phyloP scores from a whole-genome alignment of 2,888 invertebrate genomes.

The Blera fallax region DNA sequence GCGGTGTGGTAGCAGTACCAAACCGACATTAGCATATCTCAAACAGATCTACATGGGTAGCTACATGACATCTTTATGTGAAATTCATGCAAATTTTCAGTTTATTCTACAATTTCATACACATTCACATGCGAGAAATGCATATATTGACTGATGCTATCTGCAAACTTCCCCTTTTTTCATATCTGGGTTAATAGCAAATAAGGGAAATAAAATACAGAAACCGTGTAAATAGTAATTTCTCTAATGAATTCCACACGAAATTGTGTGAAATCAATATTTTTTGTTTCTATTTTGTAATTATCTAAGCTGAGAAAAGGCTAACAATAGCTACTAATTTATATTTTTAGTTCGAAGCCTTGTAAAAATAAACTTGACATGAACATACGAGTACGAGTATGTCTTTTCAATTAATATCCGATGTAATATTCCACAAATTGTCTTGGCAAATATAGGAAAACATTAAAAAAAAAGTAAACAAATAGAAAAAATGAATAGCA shows the following conservation, averaged over 20 bases:
- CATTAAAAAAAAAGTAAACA: no score
- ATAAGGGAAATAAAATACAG: background rate
- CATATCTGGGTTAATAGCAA: slow-evolving; percentile 57
- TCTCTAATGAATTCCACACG: background rate
- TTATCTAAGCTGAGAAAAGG: no score
- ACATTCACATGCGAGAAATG: slow-evolving; percentile 38
- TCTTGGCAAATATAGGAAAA: no score
- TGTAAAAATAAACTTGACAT: background rate
- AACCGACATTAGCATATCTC: slow-evolving; percentile 72
- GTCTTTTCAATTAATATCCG: no score
- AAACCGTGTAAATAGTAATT: slow-evolving; percentile 7
- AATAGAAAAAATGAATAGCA: no score
- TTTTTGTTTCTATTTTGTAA: background rate
- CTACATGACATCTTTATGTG: slow-evolving; percentile 80
- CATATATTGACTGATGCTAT: slow-evolving; percentile 68
- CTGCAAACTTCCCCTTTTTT: slow-evolving; percentile 61
- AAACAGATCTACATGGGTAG: slow-evolving; percentile 74
- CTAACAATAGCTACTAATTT: no score
- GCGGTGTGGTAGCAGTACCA: slow-evolving; percentile 15
- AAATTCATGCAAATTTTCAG: slow-evolving; percentile 79
- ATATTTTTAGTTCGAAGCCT: no score
- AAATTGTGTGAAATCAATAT: slow-evolving; percentile 1
- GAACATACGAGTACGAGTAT: no score
- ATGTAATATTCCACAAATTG: no score
- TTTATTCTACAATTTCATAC: slow-evolving; percentile 69